These are phyloP conservation scores for Invenusta paracnida DNA, from an alignment of 2,888 invertebrate genomes.

Conservation along the genomic window DNA sequence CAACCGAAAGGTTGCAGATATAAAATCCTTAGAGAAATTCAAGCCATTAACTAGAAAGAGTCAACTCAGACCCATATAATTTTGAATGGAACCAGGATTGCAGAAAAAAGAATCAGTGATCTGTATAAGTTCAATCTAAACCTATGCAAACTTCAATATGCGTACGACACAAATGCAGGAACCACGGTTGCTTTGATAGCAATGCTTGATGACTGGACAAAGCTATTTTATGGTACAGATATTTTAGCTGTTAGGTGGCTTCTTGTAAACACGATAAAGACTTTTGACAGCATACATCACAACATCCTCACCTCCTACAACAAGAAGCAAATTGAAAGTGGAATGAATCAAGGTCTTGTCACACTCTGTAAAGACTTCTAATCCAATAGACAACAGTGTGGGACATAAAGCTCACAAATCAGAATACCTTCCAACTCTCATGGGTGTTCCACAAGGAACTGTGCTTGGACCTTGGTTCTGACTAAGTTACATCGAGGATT, in stretches of 20 bases:
- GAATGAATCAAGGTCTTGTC: not conserved
- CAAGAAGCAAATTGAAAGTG: not conserved
- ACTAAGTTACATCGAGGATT: too few species aligned
- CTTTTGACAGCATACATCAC: not conserved
- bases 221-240: not conserved
- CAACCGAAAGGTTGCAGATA: not conserved
- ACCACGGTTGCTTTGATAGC: not conserved
- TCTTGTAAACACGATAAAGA: not conserved
- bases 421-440: not conserved
- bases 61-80: conserved; percentile 10
- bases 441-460: not conserved
- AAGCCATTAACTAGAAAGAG: conserved; percentile 9
- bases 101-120: not conserved
- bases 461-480: not conserved
- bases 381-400: not conserved
- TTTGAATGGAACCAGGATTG: not conserved
- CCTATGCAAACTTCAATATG: not conserved
- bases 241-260: not conserved
- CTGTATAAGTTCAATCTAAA: not conserved
- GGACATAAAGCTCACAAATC: not conserved
- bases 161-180: conserved; percentile 12
- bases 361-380: not conserved
- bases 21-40: not conserved
- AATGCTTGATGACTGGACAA: not conserved
- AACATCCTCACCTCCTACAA: not conserved